These are phyloP conservation scores for Urocynchramus pylzowi DNA, from an alignment of 2,113 vertebrate genomes.

Conservation along the genomic window DNA sequence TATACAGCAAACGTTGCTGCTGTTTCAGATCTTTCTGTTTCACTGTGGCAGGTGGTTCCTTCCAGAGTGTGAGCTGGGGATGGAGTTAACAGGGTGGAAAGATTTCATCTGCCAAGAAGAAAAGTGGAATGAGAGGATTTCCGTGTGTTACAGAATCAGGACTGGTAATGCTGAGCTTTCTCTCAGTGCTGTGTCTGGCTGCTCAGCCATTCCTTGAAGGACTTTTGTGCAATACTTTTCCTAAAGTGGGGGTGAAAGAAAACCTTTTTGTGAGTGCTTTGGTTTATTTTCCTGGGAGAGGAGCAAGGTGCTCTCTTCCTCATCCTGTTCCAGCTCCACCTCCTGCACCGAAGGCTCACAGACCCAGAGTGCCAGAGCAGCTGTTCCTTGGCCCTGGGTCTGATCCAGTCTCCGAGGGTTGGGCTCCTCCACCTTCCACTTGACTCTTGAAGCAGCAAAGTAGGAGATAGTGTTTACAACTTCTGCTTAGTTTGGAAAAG, in stretches of 20 bases:
- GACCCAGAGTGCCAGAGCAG: background rate
- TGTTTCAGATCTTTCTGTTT: background rate
- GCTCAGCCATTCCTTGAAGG: background rate
- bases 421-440: background rate
- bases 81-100: background rate
- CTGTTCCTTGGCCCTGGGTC: background rate
- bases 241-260: background rate
- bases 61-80: background rate
- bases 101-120: background rate
- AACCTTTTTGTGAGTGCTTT: background rate
- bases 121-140: background rate
- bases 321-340: background rate
- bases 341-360: background rate
- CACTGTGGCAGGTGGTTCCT: background rate
- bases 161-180: background rate
- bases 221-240: background rate
- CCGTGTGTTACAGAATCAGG: background rate
- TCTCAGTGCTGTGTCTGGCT: background rate
- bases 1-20: background rate
- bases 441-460: background rate
- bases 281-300: background rate
- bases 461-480: background rate
- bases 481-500: background rate
- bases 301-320: background rate
- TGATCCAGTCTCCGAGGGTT: background rate